Evolutionary conservation across 2,113 vertebrate species (phyloP).

Genomic region (Eolophus roseicapilla): DNA sequence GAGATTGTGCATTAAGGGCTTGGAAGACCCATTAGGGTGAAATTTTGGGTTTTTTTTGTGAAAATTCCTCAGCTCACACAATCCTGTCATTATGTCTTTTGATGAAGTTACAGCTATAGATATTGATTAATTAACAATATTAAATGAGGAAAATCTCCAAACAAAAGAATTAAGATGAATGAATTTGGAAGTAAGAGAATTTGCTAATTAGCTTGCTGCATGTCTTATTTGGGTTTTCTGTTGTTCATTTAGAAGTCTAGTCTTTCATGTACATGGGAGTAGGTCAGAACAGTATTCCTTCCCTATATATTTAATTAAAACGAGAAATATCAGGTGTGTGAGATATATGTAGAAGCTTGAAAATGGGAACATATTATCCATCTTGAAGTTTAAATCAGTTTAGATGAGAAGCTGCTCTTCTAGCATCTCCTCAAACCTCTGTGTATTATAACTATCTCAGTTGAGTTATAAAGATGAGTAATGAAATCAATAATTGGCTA

Average conservation of each 20-base stretch:
- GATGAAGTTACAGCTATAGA: not conserved
- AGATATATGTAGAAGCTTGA: not conserved
- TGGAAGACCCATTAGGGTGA: not conserved
- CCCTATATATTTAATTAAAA: not conserved
- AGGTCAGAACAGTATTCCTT: not conserved
- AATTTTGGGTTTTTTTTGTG: not conserved
- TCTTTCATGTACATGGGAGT: not conserved
- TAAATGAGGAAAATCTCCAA: not conserved
- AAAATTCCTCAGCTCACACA: not conserved
- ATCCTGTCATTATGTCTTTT: not conserved
- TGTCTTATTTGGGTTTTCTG: not conserved
- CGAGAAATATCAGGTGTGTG: not conserved
- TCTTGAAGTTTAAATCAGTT: not conserved
- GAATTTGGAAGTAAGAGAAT: not conserved
- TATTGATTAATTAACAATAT: not conserved
- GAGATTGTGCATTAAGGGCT: not conserved
- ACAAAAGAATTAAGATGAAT: not conserved
- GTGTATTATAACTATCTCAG: not conserved
- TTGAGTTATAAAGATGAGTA: not conserved
- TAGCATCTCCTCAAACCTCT: not conserved
- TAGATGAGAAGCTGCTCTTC: not conserved
- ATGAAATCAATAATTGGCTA: not conserved
- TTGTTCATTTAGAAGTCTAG: not conserved
- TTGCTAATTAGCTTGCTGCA: not conserved
- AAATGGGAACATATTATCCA: not conserved